These are phyloP conservation scores for Homarus americanus DNA, from an alignment of 1,140 invertebrate species.

Conservation along the genomic window DNA sequence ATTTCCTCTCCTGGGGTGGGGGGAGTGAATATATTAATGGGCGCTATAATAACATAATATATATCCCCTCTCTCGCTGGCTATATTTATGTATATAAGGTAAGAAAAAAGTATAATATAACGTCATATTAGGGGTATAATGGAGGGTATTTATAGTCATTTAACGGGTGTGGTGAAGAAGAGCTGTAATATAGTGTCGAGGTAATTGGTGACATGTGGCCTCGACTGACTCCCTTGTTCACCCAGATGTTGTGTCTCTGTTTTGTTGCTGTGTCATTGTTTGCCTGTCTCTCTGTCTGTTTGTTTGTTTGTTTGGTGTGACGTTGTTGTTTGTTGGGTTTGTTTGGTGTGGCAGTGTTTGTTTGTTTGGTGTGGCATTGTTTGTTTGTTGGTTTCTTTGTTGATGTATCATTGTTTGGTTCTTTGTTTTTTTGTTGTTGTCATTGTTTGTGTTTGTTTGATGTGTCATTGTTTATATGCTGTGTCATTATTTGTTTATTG, in stretches of 20 bases:
- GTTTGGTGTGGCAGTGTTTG: neutral
- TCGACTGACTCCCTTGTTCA: neutral
- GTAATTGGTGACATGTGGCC: conserved; percentile 69
- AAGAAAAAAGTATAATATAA: neutral
- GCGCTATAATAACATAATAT: too few species aligned
- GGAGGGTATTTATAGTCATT: too few species aligned
- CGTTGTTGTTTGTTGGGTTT: too few species aligned
- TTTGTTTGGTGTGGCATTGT: neutral
- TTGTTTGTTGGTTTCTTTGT: neutral
- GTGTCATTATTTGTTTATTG: neutral
- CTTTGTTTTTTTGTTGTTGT: neutral
- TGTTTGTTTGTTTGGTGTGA: neutral
- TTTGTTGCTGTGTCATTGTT: neutral
- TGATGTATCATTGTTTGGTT: neutral
- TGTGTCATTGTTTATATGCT: neutral
- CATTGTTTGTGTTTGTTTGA: neutral
- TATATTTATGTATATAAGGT: conserved; percentile 4
- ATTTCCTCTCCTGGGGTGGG: too few species aligned
- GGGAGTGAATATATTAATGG: too few species aligned
- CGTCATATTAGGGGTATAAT: too few species aligned
- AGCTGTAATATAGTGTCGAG: too few species aligned
- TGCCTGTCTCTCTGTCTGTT: neutral
- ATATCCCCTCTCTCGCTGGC: too few species aligned
- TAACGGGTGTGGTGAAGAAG: too few species aligned
- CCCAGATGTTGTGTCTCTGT: conserved; percentile 54